phyloP scores from a whole-genome alignment of 1,140 invertebrate genomes.

The Heliothis virescens region DNA sequence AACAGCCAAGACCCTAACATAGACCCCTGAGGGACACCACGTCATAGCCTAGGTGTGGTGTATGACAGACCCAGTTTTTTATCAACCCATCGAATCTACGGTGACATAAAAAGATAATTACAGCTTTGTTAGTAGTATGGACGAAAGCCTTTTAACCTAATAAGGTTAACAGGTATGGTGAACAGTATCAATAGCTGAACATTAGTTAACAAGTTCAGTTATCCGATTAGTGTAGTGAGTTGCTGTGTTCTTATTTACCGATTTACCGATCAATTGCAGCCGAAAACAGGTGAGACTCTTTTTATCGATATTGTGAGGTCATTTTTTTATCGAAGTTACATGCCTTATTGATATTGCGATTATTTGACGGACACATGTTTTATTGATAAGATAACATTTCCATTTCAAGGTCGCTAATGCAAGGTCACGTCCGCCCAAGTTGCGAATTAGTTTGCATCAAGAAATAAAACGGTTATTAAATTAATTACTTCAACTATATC shows the following conservation, averaged over 20 bases:
- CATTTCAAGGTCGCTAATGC: not conserved
- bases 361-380: constrained; percentile 5
- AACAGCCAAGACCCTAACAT: constrained; percentile 27
- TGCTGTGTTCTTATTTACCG: not conserved
- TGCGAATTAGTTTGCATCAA: too few species aligned
- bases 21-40: constrained; percentile 30
- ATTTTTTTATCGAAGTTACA: not conserved
- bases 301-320: not conserved
- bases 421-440: too few species aligned
- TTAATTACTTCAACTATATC: too few species aligned
- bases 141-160: constrained; percentile 44
- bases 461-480: too few species aligned
- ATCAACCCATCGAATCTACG: constrained; percentile 42
- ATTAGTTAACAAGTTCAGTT: constrained; percentile 6
- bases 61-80: constrained; percentile 17
- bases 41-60: constrained; percentile 27
- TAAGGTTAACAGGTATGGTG: constrained; percentile 28
- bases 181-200: constrained; percentile 35
- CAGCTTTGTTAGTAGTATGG: not conserved
- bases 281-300: not conserved
- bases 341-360: constrained; percentile 8
- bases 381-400: constrained; percentile 23
- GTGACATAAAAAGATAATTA: constrained; percentile 51
- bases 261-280: not conserved
- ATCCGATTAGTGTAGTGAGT: not conserved